phyloP scores from a whole-genome alignment of 2,888 invertebrate genomes.

The Timema cristinae region DNA sequence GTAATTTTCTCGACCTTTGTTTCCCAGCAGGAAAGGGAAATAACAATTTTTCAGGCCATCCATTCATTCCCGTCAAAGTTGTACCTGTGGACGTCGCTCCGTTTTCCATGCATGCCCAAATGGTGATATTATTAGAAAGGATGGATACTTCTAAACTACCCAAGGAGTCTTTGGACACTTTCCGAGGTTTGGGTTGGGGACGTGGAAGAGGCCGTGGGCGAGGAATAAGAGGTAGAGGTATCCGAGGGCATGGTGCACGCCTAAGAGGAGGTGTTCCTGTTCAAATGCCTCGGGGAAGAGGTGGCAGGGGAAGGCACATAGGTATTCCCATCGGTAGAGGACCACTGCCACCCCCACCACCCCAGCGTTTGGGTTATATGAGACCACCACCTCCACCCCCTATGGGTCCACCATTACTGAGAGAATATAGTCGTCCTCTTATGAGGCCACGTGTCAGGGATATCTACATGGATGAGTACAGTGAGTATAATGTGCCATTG shows the following conservation, averaged over 20 bases:
- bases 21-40: slow-evolving; percentile 41
- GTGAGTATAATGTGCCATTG: slow-evolving; percentile 10
- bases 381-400: slow-evolving; percentile 22
- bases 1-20: slow-evolving; percentile 51
- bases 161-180: slow-evolving; percentile 19
- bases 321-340: slow-evolving; percentile 19
- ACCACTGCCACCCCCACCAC: slow-evolving; percentile 20
- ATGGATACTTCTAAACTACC: slow-evolving; percentile 34
- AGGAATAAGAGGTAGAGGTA: slow-evolving; percentile 1
- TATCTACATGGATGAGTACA: slow-evolving; percentile 25
- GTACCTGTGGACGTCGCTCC: slow-evolving; percentile 61
- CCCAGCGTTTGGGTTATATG: slow-evolving; percentile 25
- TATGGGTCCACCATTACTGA: slow-evolving; percentile 21
- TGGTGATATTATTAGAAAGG: slow-evolving; percentile 50
- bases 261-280: slow-evolving; percentile 19
- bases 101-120: slow-evolving; percentile 56
- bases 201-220: slow-evolving; percentile 25
- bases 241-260: background rate
- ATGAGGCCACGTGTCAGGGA: slow-evolving; percentile 21
- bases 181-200: slow-evolving; percentile 18
- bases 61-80: slow-evolving; percentile 51
- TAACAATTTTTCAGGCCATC: slow-evolving; percentile 47
- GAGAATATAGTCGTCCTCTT: slow-evolving; percentile 19
- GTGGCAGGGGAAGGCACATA: slow-evolving; percentile 22
- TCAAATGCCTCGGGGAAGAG: slow-evolving; percentile 13